phyloP scores from a whole-genome alignment of 2,797 vertebrate genomes.

The Spatula clypeata region DNA sequence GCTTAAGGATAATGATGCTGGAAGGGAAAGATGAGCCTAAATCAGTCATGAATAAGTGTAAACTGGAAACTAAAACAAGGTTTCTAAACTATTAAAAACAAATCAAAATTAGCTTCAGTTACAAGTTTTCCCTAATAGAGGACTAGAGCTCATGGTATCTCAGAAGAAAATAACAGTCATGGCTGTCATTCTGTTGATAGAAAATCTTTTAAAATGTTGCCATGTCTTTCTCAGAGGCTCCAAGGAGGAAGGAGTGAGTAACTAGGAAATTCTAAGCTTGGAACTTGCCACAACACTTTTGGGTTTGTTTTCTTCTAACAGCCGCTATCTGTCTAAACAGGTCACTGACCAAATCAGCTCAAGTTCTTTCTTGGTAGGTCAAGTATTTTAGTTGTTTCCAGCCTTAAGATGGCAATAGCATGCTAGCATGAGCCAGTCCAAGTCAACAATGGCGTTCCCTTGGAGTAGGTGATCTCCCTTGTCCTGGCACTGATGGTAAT shows the following conservation, averaged over 20 bases:
- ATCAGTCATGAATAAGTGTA: background rate
- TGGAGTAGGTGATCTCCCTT: accelerated
- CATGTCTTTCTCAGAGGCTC: background rate
- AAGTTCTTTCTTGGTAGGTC: background rate
- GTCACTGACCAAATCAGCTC: background rate
- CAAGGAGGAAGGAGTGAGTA: background rate
- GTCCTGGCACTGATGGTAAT: background rate
- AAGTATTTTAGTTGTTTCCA: background rate
- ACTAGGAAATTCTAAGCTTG: background rate
- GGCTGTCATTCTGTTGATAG: background rate
- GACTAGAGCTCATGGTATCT: background rate
- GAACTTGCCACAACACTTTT: accelerated
- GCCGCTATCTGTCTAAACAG: background rate
- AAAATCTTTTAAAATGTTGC: background rate
- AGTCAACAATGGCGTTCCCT: background rate
- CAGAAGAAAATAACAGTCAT: background rate
- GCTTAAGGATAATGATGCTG: background rate
- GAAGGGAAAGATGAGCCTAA: background rate
- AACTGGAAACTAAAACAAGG: background rate
- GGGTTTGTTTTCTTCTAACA: background rate
- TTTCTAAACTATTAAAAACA: background rate
- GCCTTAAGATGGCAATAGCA: background rate
- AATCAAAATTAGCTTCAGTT: background rate
- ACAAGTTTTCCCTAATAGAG: background rate
- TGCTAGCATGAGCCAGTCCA: accelerated